A percentile compares a stretch with the other conserved stretches of the same genome.
Conservation (phyloP, 2,888 invertebrate species). For the Charanyca ferruginea region DNA sequence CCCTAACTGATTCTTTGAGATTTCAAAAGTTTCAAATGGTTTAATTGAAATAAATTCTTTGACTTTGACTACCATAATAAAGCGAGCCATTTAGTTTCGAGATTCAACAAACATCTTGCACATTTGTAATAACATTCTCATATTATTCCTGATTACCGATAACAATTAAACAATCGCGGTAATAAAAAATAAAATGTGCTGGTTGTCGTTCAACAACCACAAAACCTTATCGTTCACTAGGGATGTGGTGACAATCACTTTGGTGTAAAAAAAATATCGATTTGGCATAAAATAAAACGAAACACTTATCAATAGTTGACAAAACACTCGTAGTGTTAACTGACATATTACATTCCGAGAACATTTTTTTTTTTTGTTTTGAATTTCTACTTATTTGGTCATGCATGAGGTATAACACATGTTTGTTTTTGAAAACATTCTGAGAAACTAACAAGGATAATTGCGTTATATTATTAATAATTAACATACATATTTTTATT, state of each 20-base stretch:
- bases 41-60: no score
- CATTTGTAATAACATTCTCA: conserved; percentile 8
- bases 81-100: no score
- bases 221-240: conserved; percentile 39
- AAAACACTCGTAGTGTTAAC: conserved; percentile 2
- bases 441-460: background rate
- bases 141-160: background rate
- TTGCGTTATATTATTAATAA: background rate
- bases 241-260: conserved; percentile 25
- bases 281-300: conserved; percentile 19
- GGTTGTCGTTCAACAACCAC: conserved; percentile 27
- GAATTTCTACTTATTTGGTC: background rate
- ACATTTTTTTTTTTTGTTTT: background rate
- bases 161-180: conserved; percentile 17
- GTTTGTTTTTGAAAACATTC: conserved; percentile 9
- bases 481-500: no score
- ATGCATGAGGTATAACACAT: background rate
- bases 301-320: conserved; percentile 35
- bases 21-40: no score
- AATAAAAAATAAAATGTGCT: conserved; percentile 25
- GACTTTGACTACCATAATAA: no score
- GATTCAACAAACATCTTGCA: conserved; percentile 4
- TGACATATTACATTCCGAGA: conserved; percentile 37
- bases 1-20: no score
- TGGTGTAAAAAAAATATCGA: conserved; percentile 26